Base-by-base conservation (phyloP, 1,140 invertebrate genomes). In the Dendrolimus punctatus region DNA sequence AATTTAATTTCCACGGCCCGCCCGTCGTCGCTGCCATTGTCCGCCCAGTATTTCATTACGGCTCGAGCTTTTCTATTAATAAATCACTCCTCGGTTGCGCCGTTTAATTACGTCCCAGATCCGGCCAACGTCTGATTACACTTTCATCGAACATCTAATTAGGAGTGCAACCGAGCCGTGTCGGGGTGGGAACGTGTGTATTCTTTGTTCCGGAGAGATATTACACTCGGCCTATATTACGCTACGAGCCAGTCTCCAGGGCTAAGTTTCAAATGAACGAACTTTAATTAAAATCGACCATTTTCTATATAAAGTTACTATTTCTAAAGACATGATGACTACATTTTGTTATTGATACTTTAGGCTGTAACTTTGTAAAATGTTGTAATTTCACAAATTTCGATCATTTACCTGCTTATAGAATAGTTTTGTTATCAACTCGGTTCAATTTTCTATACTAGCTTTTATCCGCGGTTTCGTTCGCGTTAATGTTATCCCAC, bases 61-160 rank as follows among this genome's bases (percentile, higher is more conserved):
- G 77, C 78, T 80, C 75, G 70, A 83, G 84, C 82, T 85, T 85
- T 86, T 85, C 83, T 85, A 85, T 87, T 87, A 87, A 87, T 87
- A 87, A 87, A 87, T 87, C 85, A 87, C 83, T 84, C 79, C 84
- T 84, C 83, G 80, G 80, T 74, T 71, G 75, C 78, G 66, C 74
- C 79, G 77, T 85, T 85, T 85, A 85, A 85, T 85, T 85, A 85
- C 82, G 74, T 69, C 75, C 77, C 75, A 77, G 80, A 80, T 80
- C 79, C 74, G 74, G 71, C 73, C 77, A 71, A 71, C 80, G 79
- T 81, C 76, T 82, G 82, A 86, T 86, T 84, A 86, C 82, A 84
- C 76, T 85, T 82, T 84, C 79, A 84, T 85, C 80, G 82, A 85
- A 84, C 80, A 80, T 84, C 77, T 85, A 84, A 85, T 84, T 84